A percentile compares a stretch with the other conserved stretches of the same genome.
Evolutionary conservation across 1,140 invertebrate species (phyloP).

Genomic region (Dolichoris vasculosae): DNA sequence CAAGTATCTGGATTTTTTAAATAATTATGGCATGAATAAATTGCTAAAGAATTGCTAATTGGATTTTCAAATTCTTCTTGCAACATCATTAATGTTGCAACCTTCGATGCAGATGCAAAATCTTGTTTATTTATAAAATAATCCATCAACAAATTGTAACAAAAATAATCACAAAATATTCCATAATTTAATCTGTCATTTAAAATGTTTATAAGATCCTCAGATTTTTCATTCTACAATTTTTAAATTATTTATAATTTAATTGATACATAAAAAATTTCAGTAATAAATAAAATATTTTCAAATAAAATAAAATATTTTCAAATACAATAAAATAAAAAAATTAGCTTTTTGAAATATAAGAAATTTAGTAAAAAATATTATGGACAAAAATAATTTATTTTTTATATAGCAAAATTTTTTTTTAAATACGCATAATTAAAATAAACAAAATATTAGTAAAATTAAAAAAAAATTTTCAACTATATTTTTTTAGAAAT

Average conservation of each 20-base stretch:
- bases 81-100: conserved; percentile 87
- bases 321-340: not conserved
- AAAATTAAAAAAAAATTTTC: no score
- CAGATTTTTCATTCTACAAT: conserved; percentile 54
- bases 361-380: not conserved
- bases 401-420: no score
- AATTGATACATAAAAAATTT: not conserved
- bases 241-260: not conserved
- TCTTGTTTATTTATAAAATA: conserved; percentile 83
- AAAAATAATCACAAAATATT: conserved; percentile 88
- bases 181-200: conserved; percentile 91
- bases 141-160: conserved; percentile 89
- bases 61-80: conserved; percentile 90
- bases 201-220: conserved; percentile 83
- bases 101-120: conserved; percentile 82
- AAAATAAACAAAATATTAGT: not conserved
- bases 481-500: not conserved
- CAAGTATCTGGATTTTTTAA: conserved; percentile 78
- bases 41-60: conserved; percentile 80
- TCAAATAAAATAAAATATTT: not conserved
- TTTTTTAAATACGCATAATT: no score
- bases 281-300: not conserved
- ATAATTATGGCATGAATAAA: conserved; percentile 86
- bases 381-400: no score
- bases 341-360: not conserved